Conservation (phyloP, 2,888 invertebrate genomes). For the Pycnomerus fuliginosus region DNA sequence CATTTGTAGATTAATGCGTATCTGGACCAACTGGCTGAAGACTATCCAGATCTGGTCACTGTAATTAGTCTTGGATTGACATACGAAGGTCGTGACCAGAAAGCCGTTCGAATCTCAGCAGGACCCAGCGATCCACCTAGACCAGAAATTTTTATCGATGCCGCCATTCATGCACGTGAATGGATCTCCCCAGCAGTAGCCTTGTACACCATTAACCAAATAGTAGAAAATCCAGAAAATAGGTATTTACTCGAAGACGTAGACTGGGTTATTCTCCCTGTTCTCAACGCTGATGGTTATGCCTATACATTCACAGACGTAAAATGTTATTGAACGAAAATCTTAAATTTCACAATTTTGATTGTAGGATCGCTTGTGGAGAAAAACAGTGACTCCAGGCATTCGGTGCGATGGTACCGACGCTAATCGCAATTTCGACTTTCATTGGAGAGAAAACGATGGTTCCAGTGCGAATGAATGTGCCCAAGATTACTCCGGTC, state of each 20-base stretch:
- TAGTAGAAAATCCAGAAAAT: constrained; percentile 61
- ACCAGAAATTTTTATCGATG: constrained; percentile 62
- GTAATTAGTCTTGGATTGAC: constrained; percentile 60
- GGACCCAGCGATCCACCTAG: constrained; percentile 52
- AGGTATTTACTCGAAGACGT: constrained; percentile 58
- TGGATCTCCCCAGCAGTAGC: constrained; percentile 70
- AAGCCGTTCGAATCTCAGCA: constrained; percentile 62
- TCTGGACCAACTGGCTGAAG: constrained; percentile 51
- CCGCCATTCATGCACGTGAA: constrained; percentile 66
- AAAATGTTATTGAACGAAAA: constrained; percentile 36
- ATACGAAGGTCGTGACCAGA: constrained; percentile 60
- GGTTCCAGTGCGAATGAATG: constrained; percentile 48
- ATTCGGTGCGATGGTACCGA: constrained; percentile 61
- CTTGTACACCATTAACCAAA: constrained; percentile 64
- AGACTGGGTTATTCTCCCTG: constrained; percentile 68
- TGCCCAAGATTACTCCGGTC: constrained; percentile 53
- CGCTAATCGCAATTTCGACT: constrained; percentile 73
- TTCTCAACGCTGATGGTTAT: constrained; percentile 74
- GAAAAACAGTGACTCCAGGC: constrained; percentile 32
- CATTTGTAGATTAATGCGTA: constrained; percentile 48
- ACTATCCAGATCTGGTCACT: constrained; percentile 56
- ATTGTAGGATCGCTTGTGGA: constrained; percentile 39
- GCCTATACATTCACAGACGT: constrained; percentile 56
- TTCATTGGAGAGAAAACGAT: constrained; percentile 61
- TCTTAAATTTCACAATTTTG: too few relatives aligned